Base-by-base conservation (phyloP, 2,113 vertebrate genomes). In the Campylomormyrus tamandua region DNA sequence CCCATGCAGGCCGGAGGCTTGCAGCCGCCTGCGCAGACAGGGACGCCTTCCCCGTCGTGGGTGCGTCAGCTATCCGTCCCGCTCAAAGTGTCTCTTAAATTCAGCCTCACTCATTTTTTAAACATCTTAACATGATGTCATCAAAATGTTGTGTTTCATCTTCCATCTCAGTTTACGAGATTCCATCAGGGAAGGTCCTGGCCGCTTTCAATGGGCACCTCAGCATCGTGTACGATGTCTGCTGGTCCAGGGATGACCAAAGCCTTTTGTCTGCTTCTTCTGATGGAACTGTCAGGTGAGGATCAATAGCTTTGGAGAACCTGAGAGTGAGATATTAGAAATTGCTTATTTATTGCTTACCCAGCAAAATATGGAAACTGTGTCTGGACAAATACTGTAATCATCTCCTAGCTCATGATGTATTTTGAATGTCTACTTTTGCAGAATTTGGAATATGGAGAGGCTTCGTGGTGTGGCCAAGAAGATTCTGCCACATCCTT, bases 171-270 rank as follows among this genome's bases (percentile, higher is more conserved):
- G 98, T 99, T 66, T 99, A 98, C 92, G 98, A 99, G 94, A 98
- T 99, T 93, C 98, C 98, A 90, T 98, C 98, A 90, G 98, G 98
- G 35, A 96, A 95, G 58, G 96, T 96, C 56, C 91, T 99, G 92
- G 95, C 95, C 93, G 97, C 97, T 89, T 97, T 98, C 93, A 97
- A 94, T 93, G 98, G 98, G 62, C 98, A 99, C 89, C 96, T 99
- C 88, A 98, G 97, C 93, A 97, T 99, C 89, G 97, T 99, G 21
- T 99, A 99, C 93, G 97, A 98, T 92, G 96, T 99, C 91, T 99
- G 97, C 93, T 99, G 98, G 98, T 98, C 97, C 87, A 96, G 94
- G 92, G 97, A 99, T 83, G 96, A 98, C 93, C 91, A 92, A 0
- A 94, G 92, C 24, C 95, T 99, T 90, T 95, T 99, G 92, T 98